Conservation (phyloP, 2,797 vertebrate species). For the Amblyopsis hoosieri region DNA sequence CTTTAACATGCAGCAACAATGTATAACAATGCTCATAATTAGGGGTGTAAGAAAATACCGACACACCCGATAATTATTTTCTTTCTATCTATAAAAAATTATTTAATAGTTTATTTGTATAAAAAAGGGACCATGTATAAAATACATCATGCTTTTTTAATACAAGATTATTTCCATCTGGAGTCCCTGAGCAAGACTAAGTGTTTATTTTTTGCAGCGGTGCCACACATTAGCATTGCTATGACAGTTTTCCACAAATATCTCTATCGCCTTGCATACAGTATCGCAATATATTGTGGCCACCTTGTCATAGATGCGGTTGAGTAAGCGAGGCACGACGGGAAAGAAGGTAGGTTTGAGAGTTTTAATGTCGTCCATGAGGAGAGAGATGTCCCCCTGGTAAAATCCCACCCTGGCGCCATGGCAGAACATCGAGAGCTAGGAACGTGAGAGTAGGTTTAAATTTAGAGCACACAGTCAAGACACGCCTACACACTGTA, state of each 20-base stretch:
- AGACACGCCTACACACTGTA: background rate
- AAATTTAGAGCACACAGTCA: conserved; percentile 4
- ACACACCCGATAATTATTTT: too few species aligned
- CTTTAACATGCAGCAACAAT: background rate
- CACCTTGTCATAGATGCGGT: conserved; percentile 84
- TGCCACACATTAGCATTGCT: too few species aligned
- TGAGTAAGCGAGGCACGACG: conserved; percentile 81
- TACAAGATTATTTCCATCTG: too few species aligned
- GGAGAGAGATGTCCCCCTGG: conserved; percentile 81
- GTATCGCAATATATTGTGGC: too few species aligned
- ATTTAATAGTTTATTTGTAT: too few species aligned
- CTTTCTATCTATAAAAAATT: too few species aligned
- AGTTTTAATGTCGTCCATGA: conserved; percentile 84
- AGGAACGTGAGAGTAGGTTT: conserved; percentile 9
- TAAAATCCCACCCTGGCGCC: conserved; percentile 82
- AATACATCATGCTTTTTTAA: too few species aligned
- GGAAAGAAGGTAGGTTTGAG: conserved; percentile 83
- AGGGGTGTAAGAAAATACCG: background rate
- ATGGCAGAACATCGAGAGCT: conserved; percentile 82
- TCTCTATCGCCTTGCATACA: too few species aligned
- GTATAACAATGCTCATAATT: background rate
- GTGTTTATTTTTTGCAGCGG: too few species aligned
- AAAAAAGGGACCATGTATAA: too few species aligned
- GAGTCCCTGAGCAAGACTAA: too few species aligned
- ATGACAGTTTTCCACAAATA: too few species aligned